Percentiles rank a stretch among this genome's conserved stretches.
These are phyloP conservation scores for Nannobrachium achirus DNA, from an alignment of 2,113 vertebrate genomes.

Conservation along the genomic window DNA sequence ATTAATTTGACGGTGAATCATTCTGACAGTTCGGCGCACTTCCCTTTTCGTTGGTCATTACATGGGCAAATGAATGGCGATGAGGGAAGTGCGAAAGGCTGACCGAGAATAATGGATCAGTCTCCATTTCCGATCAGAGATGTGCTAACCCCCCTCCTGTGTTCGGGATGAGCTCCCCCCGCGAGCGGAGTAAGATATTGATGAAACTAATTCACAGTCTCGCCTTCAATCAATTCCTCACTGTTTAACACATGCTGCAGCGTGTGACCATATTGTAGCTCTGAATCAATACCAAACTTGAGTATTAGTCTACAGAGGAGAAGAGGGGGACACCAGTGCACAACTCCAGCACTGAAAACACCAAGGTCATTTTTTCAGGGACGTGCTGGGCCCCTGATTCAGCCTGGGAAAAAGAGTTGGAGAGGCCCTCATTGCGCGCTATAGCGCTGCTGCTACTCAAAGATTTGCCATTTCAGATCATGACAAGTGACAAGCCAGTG, in stretches of 20 bases:
- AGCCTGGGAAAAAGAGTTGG: too few species aligned
- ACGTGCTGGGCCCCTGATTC: too few species aligned
- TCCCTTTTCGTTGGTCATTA: conserved; percentile 65
- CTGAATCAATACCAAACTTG: conserved; percentile 22
- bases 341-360: not conserved
- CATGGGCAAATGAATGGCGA: conserved; percentile 46
- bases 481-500: too few species aligned
- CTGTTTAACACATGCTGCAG: conserved; percentile 31
- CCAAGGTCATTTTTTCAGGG: not conserved
- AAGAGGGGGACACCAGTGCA: not conserved
- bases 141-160: conserved; percentile 38
- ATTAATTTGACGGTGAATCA: conserved; percentile 74
- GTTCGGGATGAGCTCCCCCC: conserved; percentile 22
- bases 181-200: conserved; percentile 35
- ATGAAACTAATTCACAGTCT: conserved; percentile 56
- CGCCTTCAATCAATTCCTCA: conserved; percentile 55
- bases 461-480: too few species aligned
- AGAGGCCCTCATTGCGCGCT: too few species aligned
- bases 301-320: conserved; percentile 9
- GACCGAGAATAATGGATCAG: conserved; percentile 61
- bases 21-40: conserved; percentile 61
- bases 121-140: conserved; percentile 51
- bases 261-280: conserved; percentile 33
- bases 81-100: conserved; percentile 37
- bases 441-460: too few species aligned